A percentile compares a stretch with the other conserved stretches of the same genome.
phyloP scores from a whole-genome alignment of 2,888 invertebrate genomes.

The Spilarctia lutea region DNA sequence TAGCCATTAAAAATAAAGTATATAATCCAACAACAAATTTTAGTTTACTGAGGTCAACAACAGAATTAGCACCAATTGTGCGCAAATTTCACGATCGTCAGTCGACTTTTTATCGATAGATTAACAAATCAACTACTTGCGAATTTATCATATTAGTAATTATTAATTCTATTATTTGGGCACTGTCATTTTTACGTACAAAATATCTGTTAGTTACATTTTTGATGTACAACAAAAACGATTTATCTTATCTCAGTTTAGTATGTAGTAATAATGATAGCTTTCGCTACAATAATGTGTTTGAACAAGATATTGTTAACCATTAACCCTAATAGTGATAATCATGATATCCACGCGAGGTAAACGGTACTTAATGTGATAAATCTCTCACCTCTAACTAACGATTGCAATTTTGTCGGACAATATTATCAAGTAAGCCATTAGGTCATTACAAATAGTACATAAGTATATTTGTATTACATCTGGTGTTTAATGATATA shows the following conservation, averaged over 20 bases:
- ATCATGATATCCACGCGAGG: conserved; percentile 17
- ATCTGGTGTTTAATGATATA: background rate
- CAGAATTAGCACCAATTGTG: too few species aligned
- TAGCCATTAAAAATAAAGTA: too few species aligned
- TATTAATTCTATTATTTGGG: background rate
- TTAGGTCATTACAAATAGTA: conserved; percentile 43
- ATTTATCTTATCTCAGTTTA: background rate
- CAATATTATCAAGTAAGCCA: conserved; percentile 41
- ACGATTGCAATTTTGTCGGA: conserved; percentile 40
- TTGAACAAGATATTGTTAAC: conserved; percentile 7
- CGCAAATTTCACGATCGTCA: too few species aligned
- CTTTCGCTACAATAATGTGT: background rate
- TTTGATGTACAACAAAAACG: background rate
- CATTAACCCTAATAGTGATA: conserved; percentile 17
- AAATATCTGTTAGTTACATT: background rate
- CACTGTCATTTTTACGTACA: background rate
- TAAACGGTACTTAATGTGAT: conserved; percentile 37
- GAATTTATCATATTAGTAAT: background rate
- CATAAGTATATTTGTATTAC: conserved; percentile 14
- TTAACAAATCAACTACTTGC: background rate
- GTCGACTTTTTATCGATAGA: background rate
- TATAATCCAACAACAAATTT: too few species aligned
- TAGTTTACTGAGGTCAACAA: too few species aligned
- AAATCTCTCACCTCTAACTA: conserved; percentile 34
- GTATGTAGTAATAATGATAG: background rate